phyloP scores from a whole-genome alignment of 2,797 vertebrate species.

The Taenioides sp. region DNA sequence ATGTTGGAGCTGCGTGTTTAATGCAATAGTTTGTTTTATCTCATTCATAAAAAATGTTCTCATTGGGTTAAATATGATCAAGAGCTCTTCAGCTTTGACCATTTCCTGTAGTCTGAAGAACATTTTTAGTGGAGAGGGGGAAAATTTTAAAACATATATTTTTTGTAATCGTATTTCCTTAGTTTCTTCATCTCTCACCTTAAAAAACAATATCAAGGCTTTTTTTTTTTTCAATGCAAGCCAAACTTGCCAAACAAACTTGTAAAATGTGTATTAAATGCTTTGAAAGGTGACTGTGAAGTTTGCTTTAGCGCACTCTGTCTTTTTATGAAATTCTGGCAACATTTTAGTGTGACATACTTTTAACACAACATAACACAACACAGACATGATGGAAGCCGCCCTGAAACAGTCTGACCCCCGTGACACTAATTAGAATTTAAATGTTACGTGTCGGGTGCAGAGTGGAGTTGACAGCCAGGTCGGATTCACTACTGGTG shows the following conservation, averaged over 20 bases:
- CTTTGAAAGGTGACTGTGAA: neutral
- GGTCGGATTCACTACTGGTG: neutral
- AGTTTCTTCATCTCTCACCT: no score
- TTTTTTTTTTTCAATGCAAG: neutral
- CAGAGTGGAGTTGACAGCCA: slow-evolving; percentile 7
- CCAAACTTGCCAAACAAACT: no score
- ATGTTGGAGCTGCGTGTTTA: no score
- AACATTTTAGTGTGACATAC: neutral
- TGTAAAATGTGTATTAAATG: neutral
- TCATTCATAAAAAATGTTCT: no score
- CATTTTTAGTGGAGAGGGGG: no score
- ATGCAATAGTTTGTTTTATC: no score
- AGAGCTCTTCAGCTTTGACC: no score
- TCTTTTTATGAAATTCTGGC: neutral
- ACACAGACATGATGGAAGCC: slow-evolving; percentile 20
- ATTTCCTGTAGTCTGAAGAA: no score
- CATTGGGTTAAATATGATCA: no score
- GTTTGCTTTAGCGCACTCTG: neutral
- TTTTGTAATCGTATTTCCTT: no score
- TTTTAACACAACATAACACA: neutral
- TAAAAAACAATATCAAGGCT: neutral
- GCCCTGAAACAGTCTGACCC: slow-evolving; percentile 75
- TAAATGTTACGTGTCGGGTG: slow-evolving; percentile 78
- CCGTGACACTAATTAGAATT: slow-evolving; percentile 83
- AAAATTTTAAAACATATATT: no score